Base-by-base conservation (phyloP, 30 jellyfish, hydroid and myxozoan genomes). In the Aurelia coerulea region DNA sequence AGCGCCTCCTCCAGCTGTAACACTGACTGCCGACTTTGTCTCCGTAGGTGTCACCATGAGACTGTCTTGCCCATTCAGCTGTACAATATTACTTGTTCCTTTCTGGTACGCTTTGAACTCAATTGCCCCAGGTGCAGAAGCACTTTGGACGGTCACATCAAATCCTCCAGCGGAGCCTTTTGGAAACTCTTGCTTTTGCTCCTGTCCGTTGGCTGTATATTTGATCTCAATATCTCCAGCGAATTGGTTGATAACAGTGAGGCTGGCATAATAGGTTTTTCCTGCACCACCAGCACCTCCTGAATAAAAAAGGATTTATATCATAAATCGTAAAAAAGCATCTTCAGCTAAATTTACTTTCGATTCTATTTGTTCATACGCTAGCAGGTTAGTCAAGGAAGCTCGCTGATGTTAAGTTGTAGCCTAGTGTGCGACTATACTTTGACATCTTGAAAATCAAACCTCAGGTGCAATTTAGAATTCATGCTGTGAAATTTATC, bases 191-290 rank as follows among this genome's bases (percentile, higher is more conserved):
- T 72, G 77, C 60, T 67, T 81, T 29, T 77, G 78, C 73, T 49
- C 35, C 49, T 63, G 62, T 1, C 90, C 90, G 49, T 51, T 74
- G 1, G n/a, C 88, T 5, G 58, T 72, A 49, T 75, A 85, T 46
- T 74, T 51, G n/a, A 85, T 41, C 4, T 77, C 66, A n/a, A 65
- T 88, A 31, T 85, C 94, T 3, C 66, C 80, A 7, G 94, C 71
- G 1, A 65, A 74, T 18, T 39, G 72, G 68, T 85, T 85, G n/a
- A 42, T 65, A 6, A 74, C 88, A 1, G 71, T n/a, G 10, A 85
- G 64, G 16, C 81, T 23, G 7, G 65, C 94, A 52, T 85, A 85
- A 84, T 85, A 85, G 3, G 78, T 64, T 66, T 63, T 73, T 23
- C 70, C 85, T 79, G 18, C 56, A 4, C 56, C 56, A 4, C 56